Conservation (phyloP, 2,797 vertebrate species). For the Gymnopithys bicolor region DNA sequence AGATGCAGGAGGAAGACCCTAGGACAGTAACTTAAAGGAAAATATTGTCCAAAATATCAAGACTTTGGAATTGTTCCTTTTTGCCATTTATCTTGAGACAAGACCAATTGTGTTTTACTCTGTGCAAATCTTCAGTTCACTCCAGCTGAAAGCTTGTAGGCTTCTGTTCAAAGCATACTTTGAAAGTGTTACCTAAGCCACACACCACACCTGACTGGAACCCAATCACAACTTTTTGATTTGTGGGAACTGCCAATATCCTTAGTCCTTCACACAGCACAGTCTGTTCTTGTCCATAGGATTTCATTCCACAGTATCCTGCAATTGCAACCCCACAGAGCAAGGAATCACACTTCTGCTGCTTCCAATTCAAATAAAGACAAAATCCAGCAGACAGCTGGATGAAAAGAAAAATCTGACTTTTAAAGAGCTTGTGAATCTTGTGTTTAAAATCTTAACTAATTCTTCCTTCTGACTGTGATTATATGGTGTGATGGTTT, state of each 20-base stretch:
- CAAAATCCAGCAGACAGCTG: constrained; percentile 4
- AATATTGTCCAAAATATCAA: background rate
- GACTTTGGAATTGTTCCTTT: background rate
- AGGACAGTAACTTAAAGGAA: background rate
- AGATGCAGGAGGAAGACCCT: background rate
- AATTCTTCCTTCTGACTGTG: background rate
- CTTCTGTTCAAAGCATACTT: background rate
- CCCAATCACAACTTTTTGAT: background rate
- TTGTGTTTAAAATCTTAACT: background rate
- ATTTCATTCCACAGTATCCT: constrained; percentile 22
- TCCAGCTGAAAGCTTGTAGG: background rate
- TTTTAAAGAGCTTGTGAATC: background rate
- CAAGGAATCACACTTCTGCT: background rate
- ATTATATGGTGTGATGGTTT: background rate
- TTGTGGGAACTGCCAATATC: background rate
- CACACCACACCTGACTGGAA: background rate
- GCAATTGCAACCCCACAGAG: background rate
- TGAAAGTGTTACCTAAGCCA: background rate
- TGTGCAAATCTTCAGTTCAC: background rate
- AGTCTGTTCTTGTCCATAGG: constrained; percentile 20
- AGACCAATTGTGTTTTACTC: background rate
- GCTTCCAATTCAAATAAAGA: constrained; percentile 47
- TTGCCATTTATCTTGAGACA: background rate
- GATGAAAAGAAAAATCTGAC: background rate
- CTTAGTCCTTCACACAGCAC: background rate